Percentiles rank a stretch among this genome's conserved stretches.
phyloP scores from a whole-genome alignment of 2,797 vertebrate genomes.

The Oreortyx pictus region DNA sequence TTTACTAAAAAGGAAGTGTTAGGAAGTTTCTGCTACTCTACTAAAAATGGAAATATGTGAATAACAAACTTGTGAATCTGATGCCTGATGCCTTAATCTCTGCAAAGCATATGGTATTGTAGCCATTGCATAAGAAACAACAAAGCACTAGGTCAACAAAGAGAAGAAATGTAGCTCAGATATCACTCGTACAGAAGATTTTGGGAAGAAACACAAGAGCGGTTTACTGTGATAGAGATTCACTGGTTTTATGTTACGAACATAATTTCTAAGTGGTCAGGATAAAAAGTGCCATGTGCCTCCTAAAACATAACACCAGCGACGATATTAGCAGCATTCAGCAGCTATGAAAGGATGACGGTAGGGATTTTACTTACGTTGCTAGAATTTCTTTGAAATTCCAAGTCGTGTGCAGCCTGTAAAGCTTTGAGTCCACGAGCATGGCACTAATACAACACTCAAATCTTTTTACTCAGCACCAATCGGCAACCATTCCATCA shows the following conservation, averaged over 20 bases:
- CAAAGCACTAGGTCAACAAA: neutral
- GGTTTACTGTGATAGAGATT: neutral
- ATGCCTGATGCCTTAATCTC: neutral
- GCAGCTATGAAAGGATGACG: neutral
- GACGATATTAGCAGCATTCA: neutral
- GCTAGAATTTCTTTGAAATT: neutral
- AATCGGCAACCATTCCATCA: neutral
- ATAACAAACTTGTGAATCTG: neutral
- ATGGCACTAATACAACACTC: neutral
- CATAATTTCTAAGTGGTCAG: neutral
- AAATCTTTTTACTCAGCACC: neutral
- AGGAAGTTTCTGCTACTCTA: neutral
- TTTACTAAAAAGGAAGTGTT: neutral
- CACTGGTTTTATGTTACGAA: neutral
- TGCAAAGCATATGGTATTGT: neutral
- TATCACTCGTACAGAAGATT: neutral
- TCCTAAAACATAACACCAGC: neutral
- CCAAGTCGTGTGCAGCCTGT: neutral
- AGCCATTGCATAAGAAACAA: neutral
- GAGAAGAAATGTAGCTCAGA: neutral
- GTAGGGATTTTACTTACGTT: neutral
- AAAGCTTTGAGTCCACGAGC: neutral
- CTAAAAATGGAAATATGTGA: neutral
- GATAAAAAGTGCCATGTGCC: neutral
- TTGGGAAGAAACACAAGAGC: neutral